Evolutionary conservation across 2,113 vertebrate species (phyloP).

Genomic region (Platichthys stellatus): DNA sequence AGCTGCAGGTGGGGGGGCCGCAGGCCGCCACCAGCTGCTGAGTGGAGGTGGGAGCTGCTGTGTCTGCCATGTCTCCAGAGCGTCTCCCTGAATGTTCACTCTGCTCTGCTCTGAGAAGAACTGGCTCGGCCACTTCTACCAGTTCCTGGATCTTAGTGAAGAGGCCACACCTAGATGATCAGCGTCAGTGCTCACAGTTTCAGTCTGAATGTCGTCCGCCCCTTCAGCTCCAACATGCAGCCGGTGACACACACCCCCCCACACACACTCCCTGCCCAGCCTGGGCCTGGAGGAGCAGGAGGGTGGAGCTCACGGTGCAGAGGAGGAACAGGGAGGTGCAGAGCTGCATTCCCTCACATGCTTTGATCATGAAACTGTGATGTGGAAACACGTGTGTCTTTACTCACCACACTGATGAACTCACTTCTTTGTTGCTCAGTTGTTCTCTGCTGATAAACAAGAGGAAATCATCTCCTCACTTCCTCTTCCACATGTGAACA

Average conservation of each 20-base stretch:
- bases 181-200: constrained; percentile 35
- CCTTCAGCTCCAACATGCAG: constrained; percentile 7
- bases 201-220: constrained; percentile 26
- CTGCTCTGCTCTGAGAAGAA: constrained; percentile 8
- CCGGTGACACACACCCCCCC: background rate
- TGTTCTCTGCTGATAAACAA: background rate
- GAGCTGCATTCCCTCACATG: constrained; percentile 23
- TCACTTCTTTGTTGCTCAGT: background rate
- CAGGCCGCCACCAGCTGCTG: constrained; percentile 24
- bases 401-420: background rate
- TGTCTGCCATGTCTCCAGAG: constrained; percentile 58
- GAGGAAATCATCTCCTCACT: constrained; percentile 2
- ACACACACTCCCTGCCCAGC: background rate
- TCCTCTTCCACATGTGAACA: background rate
- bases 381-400: background rate
- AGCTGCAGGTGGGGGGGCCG: background rate
- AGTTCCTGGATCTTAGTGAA: constrained; percentile 32
- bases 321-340: constrained; percentile 27
- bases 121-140: constrained; percentile 42
- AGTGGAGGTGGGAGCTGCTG: background rate
- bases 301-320: constrained; percentile 40
- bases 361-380: background rate
- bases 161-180: constrained; percentile 66
- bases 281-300: background rate
- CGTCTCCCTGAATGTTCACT: background rate